phyloP scores from a whole-genome alignment of 1,140 invertebrate species.

The Anagrus nilaparvatae region DNA sequence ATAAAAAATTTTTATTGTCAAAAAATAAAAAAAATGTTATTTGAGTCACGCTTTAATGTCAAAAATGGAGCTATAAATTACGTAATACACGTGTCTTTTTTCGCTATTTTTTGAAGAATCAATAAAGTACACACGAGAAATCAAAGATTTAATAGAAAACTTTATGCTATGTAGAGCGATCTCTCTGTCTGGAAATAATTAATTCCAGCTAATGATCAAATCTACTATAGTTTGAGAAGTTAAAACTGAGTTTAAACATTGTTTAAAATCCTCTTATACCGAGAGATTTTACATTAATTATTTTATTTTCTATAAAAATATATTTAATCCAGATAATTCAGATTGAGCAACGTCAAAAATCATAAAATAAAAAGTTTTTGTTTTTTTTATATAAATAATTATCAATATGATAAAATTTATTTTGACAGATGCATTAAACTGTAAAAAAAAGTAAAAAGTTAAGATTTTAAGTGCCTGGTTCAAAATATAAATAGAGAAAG shows the following conservation, averaged over 20 bases:
- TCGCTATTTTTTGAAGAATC: neutral
- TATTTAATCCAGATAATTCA: neutral
- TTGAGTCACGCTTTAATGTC: too few relatives aligned
- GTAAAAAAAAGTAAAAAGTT: too few relatives aligned
- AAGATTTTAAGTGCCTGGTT: slow-evolving; percentile 8
- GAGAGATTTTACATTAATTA: neutral
- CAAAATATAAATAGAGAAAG: too few relatives aligned
- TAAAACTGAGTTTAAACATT: neutral
- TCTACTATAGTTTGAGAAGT: neutral
- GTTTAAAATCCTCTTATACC: neutral
- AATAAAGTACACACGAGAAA: neutral
- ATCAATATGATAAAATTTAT: too few relatives aligned
- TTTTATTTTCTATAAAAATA: neutral
- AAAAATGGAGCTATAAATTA: neutral
- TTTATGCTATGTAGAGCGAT: neutral
- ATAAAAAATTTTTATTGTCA: too few relatives aligned
- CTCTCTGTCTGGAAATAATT: slow-evolving; percentile 1
- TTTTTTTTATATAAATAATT: too few relatives aligned
- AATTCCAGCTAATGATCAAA: slow-evolving; percentile 6
- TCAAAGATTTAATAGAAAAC: neutral
- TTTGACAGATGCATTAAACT: too few relatives aligned
- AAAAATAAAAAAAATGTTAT: too few relatives aligned
- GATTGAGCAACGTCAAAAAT: too few relatives aligned
- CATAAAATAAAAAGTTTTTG: too few relatives aligned
- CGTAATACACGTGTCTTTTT: neutral